Percentiles rank a stretch among this genome's conserved stretches.
These are phyloP conservation scores for Hypotaenidia philippensis DNA, from an alignment of 2,797 vertebrate species.

Conservation along the genomic window DNA sequence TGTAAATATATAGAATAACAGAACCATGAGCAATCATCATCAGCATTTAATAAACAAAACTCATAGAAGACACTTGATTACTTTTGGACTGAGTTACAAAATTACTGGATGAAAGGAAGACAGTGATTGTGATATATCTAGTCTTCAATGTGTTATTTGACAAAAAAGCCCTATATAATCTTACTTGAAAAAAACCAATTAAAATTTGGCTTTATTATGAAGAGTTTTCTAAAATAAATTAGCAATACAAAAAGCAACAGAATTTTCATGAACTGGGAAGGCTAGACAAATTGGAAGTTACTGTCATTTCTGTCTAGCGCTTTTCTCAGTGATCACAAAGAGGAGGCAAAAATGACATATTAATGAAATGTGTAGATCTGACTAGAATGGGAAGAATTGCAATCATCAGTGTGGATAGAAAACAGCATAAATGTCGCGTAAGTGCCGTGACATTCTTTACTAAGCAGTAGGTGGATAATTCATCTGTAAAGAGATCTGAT, in stretches of 20 bases:
- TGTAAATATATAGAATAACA: slow-evolving; percentile 11
- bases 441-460: slow-evolving; percentile 24
- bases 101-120: slow-evolving; percentile 55
- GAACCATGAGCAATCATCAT: slow-evolving; percentile 33
- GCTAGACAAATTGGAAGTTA: slow-evolving; percentile 30
- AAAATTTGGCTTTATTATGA: slow-evolving; percentile 49
- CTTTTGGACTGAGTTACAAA: slow-evolving; percentile 63
- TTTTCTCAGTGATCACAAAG: slow-evolving; percentile 10
- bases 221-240: slow-evolving; percentile 42
- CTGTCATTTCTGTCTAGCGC: background rate
- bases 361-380: slow-evolving; percentile 45
- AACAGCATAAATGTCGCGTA: background rate
- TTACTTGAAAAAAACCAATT: slow-evolving; percentile 61
- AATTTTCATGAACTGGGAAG: slow-evolving; percentile 16
- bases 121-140: slow-evolving; percentile 52
- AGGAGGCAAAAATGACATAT: slow-evolving; percentile 5
- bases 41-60: slow-evolving; percentile 57
- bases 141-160: slow-evolving; percentile 59
- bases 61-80: slow-evolving; percentile 62
- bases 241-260: slow-evolving; percentile 19
- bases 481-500: slow-evolving; percentile 19
- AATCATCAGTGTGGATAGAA: slow-evolving; percentile 22
- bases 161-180: slow-evolving; percentile 53
- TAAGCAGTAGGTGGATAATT: slow-evolving; percentile 53
- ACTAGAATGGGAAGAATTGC: slow-evolving; percentile 30